Evolutionary conservation across 37 sponge, comb jelly and placozoan genomes (phyloP), one percentile per base, ranked within the genome.

Genomic region (Halisarca cf. caerulea): DNA sequence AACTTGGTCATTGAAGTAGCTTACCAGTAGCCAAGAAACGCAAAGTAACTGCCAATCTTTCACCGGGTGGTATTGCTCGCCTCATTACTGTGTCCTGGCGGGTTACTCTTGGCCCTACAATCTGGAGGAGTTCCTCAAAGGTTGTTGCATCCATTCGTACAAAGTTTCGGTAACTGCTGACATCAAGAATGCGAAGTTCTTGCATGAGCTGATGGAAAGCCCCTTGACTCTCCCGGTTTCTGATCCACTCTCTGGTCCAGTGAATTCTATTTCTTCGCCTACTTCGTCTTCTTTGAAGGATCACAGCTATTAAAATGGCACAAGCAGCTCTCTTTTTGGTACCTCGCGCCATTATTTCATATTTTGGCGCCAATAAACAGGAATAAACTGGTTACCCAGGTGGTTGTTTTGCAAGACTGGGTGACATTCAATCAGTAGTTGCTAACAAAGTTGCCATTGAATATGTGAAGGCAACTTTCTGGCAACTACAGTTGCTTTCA

Each of bases 11-110:
- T n/a, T n/a, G n/a, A n/a, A n/a, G n/a, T n/a, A 54, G 17, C 57
- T 85, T 64, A 20, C 86, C 86, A 37, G 86, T 81, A 53, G 66
- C 86, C 86, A 85, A 44, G 61, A 59, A 85, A 23, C 86, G 79
- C 79, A 85, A 36, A 45, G 86, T 85, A 82, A 85, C 57, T 32
- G 86, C 86, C 21, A 85, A 59, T 32, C 86, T 82, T 80, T 85
- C 86, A 28, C 35, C 79, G 45, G 58, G 58, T 15, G 80, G 30
- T 45, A 85, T 83, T 36, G 79, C 37, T 78, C 17, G 23, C 32
- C 84, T 32, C 55, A 70, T 83, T 20, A 32, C 55, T 25, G 53
- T 70, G n/a, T 28, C 71, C 33, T 42, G 51, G 20, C 55, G n/a
- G 17, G 28, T 30, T 36, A 83, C 17, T 7, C 32, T 15, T 21